Percentiles rank a stretch among this genome's conserved stretches.
These are phyloP conservation scores for Brachycybe producta DNA, from an alignment of 2,888 invertebrate genomes.

Conservation along the genomic window DNA sequence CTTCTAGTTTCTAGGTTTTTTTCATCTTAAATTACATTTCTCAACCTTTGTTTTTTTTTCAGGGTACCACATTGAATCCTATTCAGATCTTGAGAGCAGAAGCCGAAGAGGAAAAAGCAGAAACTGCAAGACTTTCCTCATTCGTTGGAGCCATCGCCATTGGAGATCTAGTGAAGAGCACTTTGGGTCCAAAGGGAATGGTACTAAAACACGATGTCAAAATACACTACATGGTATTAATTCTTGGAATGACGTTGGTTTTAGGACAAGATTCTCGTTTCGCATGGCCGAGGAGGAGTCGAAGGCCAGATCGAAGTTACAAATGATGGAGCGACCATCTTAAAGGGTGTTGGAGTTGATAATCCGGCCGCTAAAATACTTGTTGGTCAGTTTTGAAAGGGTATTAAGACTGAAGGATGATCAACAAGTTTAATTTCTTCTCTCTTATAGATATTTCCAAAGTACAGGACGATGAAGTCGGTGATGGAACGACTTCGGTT, in stretches of 20 bases:
- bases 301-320: conserved; percentile 68
- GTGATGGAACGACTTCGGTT: conserved; percentile 99
- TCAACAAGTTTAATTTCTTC: neutral
- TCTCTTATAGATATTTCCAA: conserved; percentile 77
- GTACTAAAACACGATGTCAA: conserved; percentile 27
- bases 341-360: conserved; percentile 90
- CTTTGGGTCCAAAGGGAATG: conserved; percentile 98
- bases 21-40: too few relatives aligned
- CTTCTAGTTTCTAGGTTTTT: too few relatives aligned
- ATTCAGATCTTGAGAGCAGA: conserved; percentile 87
- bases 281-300: conserved; percentile 56
- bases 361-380: conserved; percentile 98
- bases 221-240: neutral
- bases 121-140: conserved; percentile 91
- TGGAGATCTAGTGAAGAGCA: conserved; percentile 95
- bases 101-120: conserved; percentile 95
- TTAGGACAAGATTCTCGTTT: conserved; percentile 66
- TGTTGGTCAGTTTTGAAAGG: conserved; percentile 42
- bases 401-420: neutral
- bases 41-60: neutral
- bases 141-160: conserved; percentile 98
- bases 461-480: conserved; percentile 98
- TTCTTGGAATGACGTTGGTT: neutral
- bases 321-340: conserved; percentile 97
- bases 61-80: conserved; percentile 52